Evolutionary conservation across 1,140 invertebrate species (phyloP).

Genomic region (Magallana ariakensis): DNA sequence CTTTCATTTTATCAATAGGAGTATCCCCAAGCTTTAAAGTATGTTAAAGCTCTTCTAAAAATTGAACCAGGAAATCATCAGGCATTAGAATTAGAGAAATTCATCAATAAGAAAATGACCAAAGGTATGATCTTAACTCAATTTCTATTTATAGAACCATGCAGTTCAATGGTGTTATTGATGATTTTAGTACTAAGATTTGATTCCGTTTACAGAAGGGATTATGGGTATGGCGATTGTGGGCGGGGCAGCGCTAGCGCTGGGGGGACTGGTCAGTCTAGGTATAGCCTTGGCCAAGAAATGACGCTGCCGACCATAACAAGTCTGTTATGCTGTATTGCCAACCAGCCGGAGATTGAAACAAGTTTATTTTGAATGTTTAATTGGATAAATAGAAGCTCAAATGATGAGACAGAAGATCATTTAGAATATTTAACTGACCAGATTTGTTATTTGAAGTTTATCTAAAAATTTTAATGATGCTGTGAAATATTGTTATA

Average conservation of each 20-base stretch:
- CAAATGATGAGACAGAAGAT: too few relatives aligned
- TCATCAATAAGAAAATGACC: conserved; percentile 92
- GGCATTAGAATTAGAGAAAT: conserved; percentile 88
- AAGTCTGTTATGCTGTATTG: too few relatives aligned
- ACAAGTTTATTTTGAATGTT: too few relatives aligned
- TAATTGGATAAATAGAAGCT: too few relatives aligned
- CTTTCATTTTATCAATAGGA: conserved; percentile 82
- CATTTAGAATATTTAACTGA: too few relatives aligned
- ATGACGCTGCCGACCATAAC: conserved; percentile 46
- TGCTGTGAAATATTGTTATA: too few relatives aligned
- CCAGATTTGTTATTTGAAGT: too few relatives aligned
- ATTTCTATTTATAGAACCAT: conserved; percentile 13
- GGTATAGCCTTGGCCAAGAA: conserved; percentile 89
- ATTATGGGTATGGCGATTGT: conserved; percentile 92
- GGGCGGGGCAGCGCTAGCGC: conserved; percentile 87
- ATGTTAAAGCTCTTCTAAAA: conserved; percentile 89
- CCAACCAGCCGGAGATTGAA: too few relatives aligned
- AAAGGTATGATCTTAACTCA: conserved; percentile 82
- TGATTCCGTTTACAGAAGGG: conserved; percentile 84
- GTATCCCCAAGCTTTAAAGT: conserved; percentile 90
- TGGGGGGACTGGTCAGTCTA: conserved; percentile 89
- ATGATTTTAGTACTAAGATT: neutral
- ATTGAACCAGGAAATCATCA: conserved; percentile 96
- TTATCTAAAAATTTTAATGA: too few relatives aligned
- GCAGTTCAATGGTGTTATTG: too few relatives aligned